phyloP scores from a whole-genome alignment of 1,140 invertebrate species.

The Leptinotarsa texana region DNA sequence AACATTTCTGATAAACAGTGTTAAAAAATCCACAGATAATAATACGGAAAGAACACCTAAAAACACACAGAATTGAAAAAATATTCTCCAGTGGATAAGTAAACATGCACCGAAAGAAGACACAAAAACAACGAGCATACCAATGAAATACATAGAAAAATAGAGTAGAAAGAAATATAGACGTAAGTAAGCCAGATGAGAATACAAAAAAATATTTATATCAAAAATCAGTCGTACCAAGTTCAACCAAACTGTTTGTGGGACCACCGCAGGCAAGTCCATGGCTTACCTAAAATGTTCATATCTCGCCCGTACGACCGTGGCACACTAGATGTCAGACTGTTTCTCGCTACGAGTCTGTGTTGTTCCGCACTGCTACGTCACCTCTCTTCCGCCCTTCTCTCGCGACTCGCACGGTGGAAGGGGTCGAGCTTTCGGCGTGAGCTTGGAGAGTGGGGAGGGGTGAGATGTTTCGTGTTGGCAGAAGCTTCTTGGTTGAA shows the following conservation, averaged over 20 bases:
- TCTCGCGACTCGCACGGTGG: slow-evolving; percentile 21
- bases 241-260: slow-evolving; percentile 31
- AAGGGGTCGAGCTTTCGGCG: slow-evolving; percentile 26
- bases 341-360: slow-evolving; percentile 45
- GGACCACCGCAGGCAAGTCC: slow-evolving; percentile 33
- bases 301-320: slow-evolving; percentile 50
- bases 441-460: not conserved
- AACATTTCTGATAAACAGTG: no score
- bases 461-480: not conserved
- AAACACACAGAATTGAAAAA: not conserved
- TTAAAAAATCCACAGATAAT: no score
- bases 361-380: slow-evolving; percentile 52
- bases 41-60: no score
- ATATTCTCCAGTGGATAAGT: not conserved
- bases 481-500: not conserved
- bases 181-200: not conserved
- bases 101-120: slow-evolving; percentile 8
- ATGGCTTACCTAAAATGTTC: slow-evolving; percentile 56
- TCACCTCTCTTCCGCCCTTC: slow-evolving; percentile 41
- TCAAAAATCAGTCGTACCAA: slow-evolving; percentile 34
- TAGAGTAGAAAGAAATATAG: slow-evolving; percentile 17
- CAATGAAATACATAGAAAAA: slow-evolving; percentile 2
- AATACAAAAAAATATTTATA: slow-evolving; percentile 10
- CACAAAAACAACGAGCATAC: slow-evolving; percentile 2
- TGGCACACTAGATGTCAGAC: slow-evolving; percentile 54